phyloP scores from a whole-genome alignment of 2,113 vertebrate species.

The Falco punctatus region DNA sequence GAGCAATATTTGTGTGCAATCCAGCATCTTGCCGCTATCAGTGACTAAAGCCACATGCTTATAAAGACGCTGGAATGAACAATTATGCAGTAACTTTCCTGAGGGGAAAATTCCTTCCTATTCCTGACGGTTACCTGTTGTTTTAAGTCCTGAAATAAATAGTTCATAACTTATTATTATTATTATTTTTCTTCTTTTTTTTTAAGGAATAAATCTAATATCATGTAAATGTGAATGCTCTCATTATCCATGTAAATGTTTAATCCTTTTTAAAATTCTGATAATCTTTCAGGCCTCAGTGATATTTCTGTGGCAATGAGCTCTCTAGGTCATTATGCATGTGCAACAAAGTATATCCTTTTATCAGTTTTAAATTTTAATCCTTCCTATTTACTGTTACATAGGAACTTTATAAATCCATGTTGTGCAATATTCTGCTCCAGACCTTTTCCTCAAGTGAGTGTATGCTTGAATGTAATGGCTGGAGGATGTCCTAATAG shows the following conservation, averaged over 20 bases:
- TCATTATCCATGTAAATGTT: constrained; percentile 52
- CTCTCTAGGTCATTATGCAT: constrained; percentile 31
- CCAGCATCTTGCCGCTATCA: background rate
- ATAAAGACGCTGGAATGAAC: background rate
- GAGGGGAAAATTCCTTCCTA: background rate
- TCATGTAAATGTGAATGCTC: background rate
- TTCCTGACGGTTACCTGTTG: background rate
- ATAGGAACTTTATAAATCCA: constrained; percentile 9
- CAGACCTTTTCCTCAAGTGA: background rate
- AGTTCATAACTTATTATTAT: background rate
- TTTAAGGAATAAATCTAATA: background rate
- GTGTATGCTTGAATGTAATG: background rate
- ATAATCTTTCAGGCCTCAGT: constrained; percentile 50
- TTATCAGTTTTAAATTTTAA: constrained; percentile 59
- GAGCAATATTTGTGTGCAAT: background rate
- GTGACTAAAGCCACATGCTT: background rate
- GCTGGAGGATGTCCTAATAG: background rate
- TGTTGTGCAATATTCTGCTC: constrained; percentile 27
- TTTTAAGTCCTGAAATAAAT: background rate
- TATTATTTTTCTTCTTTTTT: too few species aligned
- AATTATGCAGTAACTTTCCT: background rate
- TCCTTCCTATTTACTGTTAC: constrained; percentile 29
- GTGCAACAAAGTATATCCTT: constrained; percentile 39
- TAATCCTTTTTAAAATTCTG: constrained; percentile 58
- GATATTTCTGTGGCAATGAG: constrained; percentile 48